These are phyloP conservation scores for Phortica magna DNA, from an alignment of 2,888 invertebrate genomes.

Conservation along the genomic window DNA sequence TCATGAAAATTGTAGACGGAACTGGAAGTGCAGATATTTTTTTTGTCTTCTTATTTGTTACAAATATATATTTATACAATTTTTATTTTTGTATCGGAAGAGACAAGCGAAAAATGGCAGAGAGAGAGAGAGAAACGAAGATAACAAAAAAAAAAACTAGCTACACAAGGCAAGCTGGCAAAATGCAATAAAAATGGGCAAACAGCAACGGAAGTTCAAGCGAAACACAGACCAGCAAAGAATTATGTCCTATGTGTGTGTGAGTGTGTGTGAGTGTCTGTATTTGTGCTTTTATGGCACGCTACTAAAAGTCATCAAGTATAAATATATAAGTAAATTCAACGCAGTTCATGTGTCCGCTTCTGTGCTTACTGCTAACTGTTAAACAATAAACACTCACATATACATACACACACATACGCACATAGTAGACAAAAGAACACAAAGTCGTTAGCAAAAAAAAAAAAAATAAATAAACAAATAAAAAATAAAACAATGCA, in stretches of 20 bases:
- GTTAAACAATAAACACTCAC: not conserved
- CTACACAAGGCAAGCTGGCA: slow-evolving; percentile 31
- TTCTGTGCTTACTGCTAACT: slow-evolving; percentile 3
- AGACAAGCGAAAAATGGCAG: slow-evolving; percentile 24
- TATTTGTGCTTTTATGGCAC: not conserved
- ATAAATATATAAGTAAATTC: not conserved
- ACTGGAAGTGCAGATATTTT: slow-evolving; percentile 62
- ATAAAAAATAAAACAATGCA: slow-evolving; percentile 35
- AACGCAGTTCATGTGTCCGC: not conserved
- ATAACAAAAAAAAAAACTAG: slow-evolving; percentile 17
- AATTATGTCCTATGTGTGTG: slow-evolving; percentile 56
- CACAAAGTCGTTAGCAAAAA: not conserved
- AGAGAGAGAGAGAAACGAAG: slow-evolving; percentile 39
- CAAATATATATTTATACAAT: slow-evolving; percentile 63
- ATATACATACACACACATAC: not conserved
- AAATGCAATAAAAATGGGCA: slow-evolving; percentile 65
- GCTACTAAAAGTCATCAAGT: not conserved
- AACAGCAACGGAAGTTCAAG: slow-evolving; percentile 61
- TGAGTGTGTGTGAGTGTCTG: not conserved
- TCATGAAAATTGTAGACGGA: slow-evolving; percentile 63
- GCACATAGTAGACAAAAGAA: slow-evolving; percentile 36
- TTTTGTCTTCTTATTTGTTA: slow-evolving; percentile 12
- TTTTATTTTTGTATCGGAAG: not conserved
- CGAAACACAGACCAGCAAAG: slow-evolving; percentile 52
- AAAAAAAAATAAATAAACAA: slow-evolving; percentile 28